Evolutionary conservation across 2,888 invertebrate species (phyloP).

Genomic region (Endotricha flammealis): DNA sequence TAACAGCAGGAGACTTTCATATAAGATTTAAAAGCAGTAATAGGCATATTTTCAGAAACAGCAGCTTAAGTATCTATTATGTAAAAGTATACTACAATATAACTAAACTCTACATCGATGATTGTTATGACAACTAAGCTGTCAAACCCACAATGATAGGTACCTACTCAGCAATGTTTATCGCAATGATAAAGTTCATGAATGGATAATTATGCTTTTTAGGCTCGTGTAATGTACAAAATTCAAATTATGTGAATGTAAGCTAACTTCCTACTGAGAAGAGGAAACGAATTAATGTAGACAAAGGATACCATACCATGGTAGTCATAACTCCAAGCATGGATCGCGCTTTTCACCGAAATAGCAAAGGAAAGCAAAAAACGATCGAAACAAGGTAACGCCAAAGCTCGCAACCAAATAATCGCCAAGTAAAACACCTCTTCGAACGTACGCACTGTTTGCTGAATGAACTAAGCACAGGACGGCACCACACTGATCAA

Average conservation of each 20-base stretch:
- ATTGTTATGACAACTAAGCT: conserved; percentile 20
- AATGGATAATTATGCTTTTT: conserved; percentile 15
- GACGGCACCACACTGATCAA: conserved; percentile 57
- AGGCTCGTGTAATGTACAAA: conserved; percentile 11
- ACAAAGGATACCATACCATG: conserved; percentile 79
- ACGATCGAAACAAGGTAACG: conserved; percentile 44
- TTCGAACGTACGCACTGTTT: conserved; percentile 58
- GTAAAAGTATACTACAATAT: conserved; percentile 12
- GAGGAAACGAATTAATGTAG: conserved; percentile 60
- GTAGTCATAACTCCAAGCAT: conserved; percentile 79
- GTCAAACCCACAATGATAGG: conserved; percentile 11
- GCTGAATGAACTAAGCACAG: conserved; percentile 72
- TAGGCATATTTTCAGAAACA: no score
- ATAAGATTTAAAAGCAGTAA: conserved; percentile 12
- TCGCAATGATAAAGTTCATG: conserved; percentile 10
- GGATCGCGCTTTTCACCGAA: conserved; percentile 71
- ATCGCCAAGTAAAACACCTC: conserved; percentile 60
- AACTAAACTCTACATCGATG: conserved; percentile 16
- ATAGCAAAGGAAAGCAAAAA: conserved; percentile 55
- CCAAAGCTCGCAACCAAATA: conserved; percentile 64
- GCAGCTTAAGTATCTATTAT: no score
- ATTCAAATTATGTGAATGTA: conserved; percentile 35
- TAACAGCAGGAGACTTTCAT: conserved; percentile 2
- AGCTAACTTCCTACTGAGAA: conserved; percentile 60
- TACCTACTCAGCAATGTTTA: conserved; percentile 13